These are phyloP conservation scores for Melieria crassipennis DNA, from an alignment of 2,888 invertebrate species.

Conservation along the genomic window DNA sequence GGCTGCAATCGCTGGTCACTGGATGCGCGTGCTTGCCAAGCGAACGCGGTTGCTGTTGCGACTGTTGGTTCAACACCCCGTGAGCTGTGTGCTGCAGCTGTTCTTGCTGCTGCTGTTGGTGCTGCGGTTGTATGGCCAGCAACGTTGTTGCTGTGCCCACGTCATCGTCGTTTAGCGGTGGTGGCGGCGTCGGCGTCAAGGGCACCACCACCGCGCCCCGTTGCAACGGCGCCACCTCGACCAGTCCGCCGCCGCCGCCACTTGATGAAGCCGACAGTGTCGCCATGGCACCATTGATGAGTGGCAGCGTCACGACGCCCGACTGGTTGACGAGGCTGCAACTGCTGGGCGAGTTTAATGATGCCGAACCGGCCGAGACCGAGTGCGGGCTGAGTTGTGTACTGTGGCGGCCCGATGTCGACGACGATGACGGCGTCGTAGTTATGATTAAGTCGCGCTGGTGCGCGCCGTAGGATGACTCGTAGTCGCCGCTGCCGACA, in stretches of 20 bases:
- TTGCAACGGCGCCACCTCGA: conserved; percentile 67
- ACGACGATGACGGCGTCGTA: conserved; percentile 48
- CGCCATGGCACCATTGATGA: conserved; percentile 65
- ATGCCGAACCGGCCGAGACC: conserved; percentile 66
- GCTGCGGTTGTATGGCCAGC: conserved; percentile 48
- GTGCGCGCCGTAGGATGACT: conserved; percentile 70
- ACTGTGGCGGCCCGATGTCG: conserved; percentile 67
- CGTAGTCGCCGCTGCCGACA: conserved; percentile 72
- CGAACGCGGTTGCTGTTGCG: conserved; percentile 25
- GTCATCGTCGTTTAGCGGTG: conserved; percentile 25
- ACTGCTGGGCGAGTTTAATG: conserved; percentile 68
- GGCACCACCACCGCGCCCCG: conserved; percentile 66
- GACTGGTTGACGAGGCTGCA: conserved; percentile 51
- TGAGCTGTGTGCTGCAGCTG: conserved; percentile 15
- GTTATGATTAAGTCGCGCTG: conserved; percentile 50
- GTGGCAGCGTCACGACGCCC: conserved; percentile 46
- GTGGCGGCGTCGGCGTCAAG: conserved; percentile 69
- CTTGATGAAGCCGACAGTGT: conserved; percentile 59
- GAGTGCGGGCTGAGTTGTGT: conserved; percentile 76
- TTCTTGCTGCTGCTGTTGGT: conserved; percentile 30
- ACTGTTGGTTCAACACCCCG: background rate
- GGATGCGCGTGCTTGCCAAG: conserved; percentile 28
- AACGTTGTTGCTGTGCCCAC: conserved; percentile 11
- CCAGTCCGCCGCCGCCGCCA: conserved; percentile 52
- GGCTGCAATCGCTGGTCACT: conserved; percentile 44